phyloP scores from a whole-genome alignment of 2,888 invertebrate species.

The Ectemnius continuus region DNA sequence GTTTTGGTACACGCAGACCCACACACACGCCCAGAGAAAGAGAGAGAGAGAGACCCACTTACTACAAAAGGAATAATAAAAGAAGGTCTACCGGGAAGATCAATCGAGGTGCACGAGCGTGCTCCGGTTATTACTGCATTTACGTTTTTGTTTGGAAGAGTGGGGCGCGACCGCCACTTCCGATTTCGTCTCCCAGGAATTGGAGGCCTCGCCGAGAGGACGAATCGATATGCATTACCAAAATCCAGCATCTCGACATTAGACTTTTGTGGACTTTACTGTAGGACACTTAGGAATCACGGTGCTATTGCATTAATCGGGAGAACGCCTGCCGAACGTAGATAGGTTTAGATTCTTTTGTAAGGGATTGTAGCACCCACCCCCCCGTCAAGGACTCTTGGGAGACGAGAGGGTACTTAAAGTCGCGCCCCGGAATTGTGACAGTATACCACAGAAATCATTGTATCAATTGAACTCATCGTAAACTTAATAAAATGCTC shows the following conservation, averaged over 20 bases:
- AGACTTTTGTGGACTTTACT: too few relatives aligned
- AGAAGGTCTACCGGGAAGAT: slow-evolving; percentile 26
- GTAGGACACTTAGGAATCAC: too few relatives aligned
- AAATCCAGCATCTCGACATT: too few relatives aligned
- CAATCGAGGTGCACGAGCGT: slow-evolving; percentile 32
- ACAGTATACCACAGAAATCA: slow-evolving; percentile 76
- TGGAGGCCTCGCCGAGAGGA: background rate
- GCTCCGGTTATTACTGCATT: slow-evolving; percentile 59
- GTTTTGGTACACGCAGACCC: slow-evolving; percentile 19
- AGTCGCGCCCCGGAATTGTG: slow-evolving; percentile 55
- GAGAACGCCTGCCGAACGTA: too few relatives aligned
- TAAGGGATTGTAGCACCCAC: too few relatives aligned
- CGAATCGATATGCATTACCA: too few relatives aligned
- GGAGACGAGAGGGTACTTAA: slow-evolving; percentile 42
- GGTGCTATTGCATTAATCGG: too few relatives aligned
- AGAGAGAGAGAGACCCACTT: slow-evolving; percentile 11
- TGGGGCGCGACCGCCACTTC: slow-evolving; percentile 41
- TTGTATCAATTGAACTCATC: slow-evolving; percentile 77
- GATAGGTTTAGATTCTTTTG: too few relatives aligned
- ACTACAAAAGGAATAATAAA: slow-evolving; percentile 32
- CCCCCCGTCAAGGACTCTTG: background rate
- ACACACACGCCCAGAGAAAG: slow-evolving; percentile 27
- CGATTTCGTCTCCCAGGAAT: slow-evolving; percentile 14
- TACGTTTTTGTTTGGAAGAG: slow-evolving; percentile 47
- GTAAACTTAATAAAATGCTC: slow-evolving; percentile 77